Percentiles rank a stretch among this genome's conserved stretches.
Evolutionary conservation across 2,113 vertebrate genomes (phyloP).

Genomic region (Uria lomvia): DNA sequence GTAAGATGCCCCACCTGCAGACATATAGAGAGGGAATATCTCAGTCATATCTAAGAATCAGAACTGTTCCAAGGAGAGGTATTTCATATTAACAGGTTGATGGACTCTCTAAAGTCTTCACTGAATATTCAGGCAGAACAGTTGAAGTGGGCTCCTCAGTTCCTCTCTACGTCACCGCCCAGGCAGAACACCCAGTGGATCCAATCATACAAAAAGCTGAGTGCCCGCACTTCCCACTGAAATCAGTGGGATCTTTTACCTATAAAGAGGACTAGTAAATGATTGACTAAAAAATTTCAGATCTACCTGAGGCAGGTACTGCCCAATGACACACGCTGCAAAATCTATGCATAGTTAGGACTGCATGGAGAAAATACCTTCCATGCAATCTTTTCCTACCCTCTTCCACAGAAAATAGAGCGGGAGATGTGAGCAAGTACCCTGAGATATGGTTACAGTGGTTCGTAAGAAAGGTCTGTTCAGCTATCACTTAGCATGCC

Average conservation of each 20-base stretch:
- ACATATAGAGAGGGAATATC: background rate
- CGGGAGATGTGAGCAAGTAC: background rate
- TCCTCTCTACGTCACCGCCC: background rate
- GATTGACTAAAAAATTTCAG: background rate
- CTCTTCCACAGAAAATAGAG: background rate
- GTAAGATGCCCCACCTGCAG: background rate
- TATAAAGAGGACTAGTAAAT: background rate
- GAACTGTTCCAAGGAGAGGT: background rate
- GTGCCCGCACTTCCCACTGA: background rate
- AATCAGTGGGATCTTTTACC: background rate
- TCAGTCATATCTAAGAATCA: background rate
- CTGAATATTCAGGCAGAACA: conserved; percentile 21
- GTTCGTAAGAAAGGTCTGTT: background rate
- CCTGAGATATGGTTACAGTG: background rate
- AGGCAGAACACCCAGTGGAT: background rate
- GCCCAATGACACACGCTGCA: background rate
- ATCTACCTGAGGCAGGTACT: background rate
- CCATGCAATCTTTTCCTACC: background rate
- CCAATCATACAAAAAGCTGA: background rate
- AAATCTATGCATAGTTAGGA: background rate
- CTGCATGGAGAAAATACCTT: background rate
- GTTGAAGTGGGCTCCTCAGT: background rate
- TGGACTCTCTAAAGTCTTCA: background rate
- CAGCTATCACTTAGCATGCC: background rate
- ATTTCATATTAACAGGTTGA: background rate